phyloP scores from a whole-genome alignment of 2,888 invertebrate genomes.

The Minunthozetes semirufus region DNA sequence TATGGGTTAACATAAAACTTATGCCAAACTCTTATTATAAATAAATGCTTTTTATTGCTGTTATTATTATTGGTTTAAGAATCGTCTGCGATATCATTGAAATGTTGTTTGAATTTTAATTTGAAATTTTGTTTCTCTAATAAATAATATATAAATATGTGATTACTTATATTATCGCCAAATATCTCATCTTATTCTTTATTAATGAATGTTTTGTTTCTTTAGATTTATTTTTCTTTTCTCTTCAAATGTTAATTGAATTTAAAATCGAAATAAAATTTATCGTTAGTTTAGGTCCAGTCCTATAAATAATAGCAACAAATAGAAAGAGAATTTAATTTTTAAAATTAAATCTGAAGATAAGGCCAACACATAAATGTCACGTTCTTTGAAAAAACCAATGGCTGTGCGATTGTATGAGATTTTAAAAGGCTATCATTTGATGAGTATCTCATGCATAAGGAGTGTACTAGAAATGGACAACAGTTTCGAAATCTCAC shows the following conservation, averaged over 20 bases:
- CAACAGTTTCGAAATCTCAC: conserved; percentile 7
- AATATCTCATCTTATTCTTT: no score
- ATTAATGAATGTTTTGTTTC: neutral
- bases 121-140: no score
- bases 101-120: neutral
- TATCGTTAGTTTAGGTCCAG: neutral
- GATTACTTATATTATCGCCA: no score
- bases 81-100: neutral
- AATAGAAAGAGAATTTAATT: neutral
- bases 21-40: neutral
- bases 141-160: no score
- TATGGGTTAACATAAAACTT: neutral
- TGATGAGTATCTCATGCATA: conserved; percentile 11
- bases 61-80: neutral
- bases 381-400: neutral
- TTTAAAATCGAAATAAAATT: neutral
- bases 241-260: neutral
- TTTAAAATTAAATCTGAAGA: neutral
- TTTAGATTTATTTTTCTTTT: neutral
- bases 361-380: neutral
- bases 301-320: neutral
- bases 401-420: neutral
- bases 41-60: neutral
- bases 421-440: neutral
- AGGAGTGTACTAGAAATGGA: neutral